A percentile compares a stretch with the other conserved stretches of the same genome.
phyloP scores from a whole-genome alignment of 2,888 invertebrate species.

The Lasius fuliginosus region DNA sequence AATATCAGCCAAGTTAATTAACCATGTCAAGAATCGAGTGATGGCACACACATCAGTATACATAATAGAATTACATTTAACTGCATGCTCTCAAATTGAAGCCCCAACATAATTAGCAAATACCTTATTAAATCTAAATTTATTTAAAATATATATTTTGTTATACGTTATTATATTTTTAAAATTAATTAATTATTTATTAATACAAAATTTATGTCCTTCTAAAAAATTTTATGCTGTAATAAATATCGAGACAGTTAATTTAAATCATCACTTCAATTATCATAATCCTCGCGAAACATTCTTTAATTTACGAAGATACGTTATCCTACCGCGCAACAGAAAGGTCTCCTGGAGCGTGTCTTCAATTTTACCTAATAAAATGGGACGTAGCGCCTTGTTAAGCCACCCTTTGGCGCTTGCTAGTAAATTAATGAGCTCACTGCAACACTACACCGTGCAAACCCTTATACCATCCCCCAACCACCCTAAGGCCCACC shows the following conservation, averaged over 20 bases:
- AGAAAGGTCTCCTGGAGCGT: slow-evolving; percentile 70
- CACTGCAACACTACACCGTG: slow-evolving; percentile 84
- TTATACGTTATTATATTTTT: not conserved
- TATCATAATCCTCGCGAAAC: not conserved
- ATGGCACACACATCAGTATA: slow-evolving; percentile 32
- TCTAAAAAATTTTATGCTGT: not conserved
- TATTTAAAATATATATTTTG: slow-evolving; percentile 1
- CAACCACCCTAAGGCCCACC: slow-evolving; percentile 60
- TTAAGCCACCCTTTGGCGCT: slow-evolving; percentile 83
- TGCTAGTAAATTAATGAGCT: slow-evolving; percentile 85
- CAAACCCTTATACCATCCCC: slow-evolving; percentile 81
- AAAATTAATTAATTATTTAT: not conserved
- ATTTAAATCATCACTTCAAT: not conserved
- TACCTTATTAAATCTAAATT: not conserved
- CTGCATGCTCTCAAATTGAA: slow-evolving; percentile 17
- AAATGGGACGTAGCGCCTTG: slow-evolving; percentile 83
- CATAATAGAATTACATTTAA: slow-evolving; percentile 44
- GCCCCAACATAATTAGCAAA: slow-evolving; percentile 1
- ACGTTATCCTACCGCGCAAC: slow-evolving; percentile 56
- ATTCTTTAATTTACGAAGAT: slow-evolving; percentile 50
- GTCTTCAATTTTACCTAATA: slow-evolving; percentile 83
- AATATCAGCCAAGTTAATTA: slow-evolving; percentile 66
- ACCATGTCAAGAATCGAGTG: slow-evolving; percentile 55
- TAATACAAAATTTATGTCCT: not conserved
- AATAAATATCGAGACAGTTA: not conserved